Conservation (phyloP, 2,113 vertebrate genomes). For the Lophura nycthemera region DNA sequence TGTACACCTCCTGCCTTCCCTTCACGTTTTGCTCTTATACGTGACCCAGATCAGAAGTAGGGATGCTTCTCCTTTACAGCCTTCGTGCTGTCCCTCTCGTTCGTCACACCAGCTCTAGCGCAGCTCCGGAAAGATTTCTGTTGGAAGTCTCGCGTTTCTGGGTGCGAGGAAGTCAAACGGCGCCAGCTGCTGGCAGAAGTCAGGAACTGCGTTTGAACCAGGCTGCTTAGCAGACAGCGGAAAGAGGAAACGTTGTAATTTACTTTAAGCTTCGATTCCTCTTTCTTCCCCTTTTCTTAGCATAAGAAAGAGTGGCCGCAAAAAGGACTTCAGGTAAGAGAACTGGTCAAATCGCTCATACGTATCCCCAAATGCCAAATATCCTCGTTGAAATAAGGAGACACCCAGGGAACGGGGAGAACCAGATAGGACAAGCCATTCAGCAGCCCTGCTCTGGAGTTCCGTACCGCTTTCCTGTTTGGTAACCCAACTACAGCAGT, state of each 20-base stretch:
- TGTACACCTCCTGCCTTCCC: neutral
- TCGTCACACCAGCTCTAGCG: rapidly evolving
- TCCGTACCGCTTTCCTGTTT: neutral
- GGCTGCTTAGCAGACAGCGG: neutral
- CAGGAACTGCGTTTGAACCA: neutral
- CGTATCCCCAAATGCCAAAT: neutral
- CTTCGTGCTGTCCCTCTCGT: neutral
- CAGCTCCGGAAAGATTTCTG: neutral
- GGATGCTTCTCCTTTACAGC: neutral
- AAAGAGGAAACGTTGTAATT: neutral
- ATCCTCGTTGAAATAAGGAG: neutral
- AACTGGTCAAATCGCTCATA: neutral
- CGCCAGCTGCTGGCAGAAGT: neutral
- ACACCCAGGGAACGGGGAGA: neutral
- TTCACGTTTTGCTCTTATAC: neutral
- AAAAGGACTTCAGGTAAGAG: neutral
- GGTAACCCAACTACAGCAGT: neutral
- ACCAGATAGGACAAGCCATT: neutral
- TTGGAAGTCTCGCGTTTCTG: neutral
- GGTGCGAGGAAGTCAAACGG: neutral
- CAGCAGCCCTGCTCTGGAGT: neutral
- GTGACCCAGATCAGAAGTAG: neutral
- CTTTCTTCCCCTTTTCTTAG: neutral
- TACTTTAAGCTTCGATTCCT: neutral
- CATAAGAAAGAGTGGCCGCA: neutral